Conservation (phyloP, 1,140 invertebrate genomes). For the Stegodyphus dumicola region DNA sequence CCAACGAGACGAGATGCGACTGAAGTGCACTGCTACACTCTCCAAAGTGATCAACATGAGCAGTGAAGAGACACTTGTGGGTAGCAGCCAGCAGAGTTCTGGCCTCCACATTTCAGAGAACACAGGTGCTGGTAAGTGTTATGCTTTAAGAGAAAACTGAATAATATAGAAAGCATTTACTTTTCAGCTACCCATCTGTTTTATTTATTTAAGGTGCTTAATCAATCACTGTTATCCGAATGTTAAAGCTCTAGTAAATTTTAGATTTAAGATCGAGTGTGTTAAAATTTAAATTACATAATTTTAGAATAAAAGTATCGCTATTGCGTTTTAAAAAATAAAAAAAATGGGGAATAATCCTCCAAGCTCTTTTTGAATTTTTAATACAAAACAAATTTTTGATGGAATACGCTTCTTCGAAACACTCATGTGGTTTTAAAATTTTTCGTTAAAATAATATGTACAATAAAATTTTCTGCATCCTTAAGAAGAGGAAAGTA, state of each 20-base stretch:
- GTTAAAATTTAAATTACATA: neutral
- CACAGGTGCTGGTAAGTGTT: constrained; percentile 44
- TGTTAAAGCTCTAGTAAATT: neutral
- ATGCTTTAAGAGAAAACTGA: neutral
- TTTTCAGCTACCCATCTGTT: neutral
- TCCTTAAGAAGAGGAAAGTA: no score
- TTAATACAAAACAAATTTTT: no score
- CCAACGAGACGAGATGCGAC: constrained; percentile 80
- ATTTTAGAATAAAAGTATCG: neutral
- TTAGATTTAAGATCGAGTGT: neutral
- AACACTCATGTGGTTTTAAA: no score
- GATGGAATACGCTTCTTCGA: no score
- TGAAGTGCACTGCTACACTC: constrained; percentile 89
- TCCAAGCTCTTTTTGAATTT: no score
- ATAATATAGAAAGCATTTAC: neutral
- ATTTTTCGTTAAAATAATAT: no score
- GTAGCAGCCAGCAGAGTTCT: constrained; percentile 60
- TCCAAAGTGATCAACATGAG: constrained; percentile 83
- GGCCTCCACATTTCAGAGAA: constrained; percentile 61
- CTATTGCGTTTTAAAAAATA: neutral
- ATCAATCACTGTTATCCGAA: neutral
- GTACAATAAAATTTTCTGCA: no score
- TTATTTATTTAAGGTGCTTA: neutral
- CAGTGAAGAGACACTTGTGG: constrained; percentile 73
- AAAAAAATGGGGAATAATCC: no score